Evolutionary conservation across 2,797 vertebrate species (phyloP).

Genomic region (Chromis chromis): DNA sequence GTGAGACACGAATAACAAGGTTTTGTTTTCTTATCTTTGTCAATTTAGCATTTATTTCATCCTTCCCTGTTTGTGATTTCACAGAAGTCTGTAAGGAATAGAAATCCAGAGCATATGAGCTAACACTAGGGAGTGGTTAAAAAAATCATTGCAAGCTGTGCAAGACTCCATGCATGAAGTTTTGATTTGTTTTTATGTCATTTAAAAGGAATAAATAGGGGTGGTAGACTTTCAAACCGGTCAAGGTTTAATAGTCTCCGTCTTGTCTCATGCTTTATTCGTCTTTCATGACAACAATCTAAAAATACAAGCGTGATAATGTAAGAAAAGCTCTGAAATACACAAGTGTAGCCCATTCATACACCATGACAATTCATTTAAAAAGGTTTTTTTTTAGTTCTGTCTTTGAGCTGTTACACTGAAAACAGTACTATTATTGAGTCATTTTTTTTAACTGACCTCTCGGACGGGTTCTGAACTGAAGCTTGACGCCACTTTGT

Average conservation of each 20-base stretch:
- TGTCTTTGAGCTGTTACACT: not conserved
- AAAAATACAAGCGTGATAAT: conserved; percentile 1
- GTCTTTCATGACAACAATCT: not conserved
- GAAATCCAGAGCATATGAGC: conserved; percentile 42
- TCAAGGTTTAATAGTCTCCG: conserved; percentile 3
- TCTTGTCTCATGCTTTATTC: not conserved
- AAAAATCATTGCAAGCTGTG: conserved; percentile 39
- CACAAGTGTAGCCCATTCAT: not conserved
- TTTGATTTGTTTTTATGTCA: conserved; percentile 31
- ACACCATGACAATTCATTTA: not conserved
- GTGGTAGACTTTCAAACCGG: not conserved
- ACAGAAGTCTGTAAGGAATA: conserved; percentile 32
- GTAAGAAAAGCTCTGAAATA: not conserved
- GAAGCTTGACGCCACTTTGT: not conserved
- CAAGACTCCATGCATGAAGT: conserved; percentile 6
- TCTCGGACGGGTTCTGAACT: not conserved
- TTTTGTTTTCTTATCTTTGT: conserved; percentile 55
- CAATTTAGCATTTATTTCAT: conserved; percentile 60
- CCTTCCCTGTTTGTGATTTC: conserved; percentile 42
- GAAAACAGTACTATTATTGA: not conserved
- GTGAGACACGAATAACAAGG: conserved; percentile 58
- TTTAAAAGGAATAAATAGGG: conserved; percentile 29
- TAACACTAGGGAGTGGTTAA: conserved; percentile 35
- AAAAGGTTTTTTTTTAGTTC: not conserved
- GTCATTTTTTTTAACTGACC: not conserved